Evolutionary conservation across 2,888 invertebrate species (phyloP).

Genomic region (Lithosia quadra): DNA sequence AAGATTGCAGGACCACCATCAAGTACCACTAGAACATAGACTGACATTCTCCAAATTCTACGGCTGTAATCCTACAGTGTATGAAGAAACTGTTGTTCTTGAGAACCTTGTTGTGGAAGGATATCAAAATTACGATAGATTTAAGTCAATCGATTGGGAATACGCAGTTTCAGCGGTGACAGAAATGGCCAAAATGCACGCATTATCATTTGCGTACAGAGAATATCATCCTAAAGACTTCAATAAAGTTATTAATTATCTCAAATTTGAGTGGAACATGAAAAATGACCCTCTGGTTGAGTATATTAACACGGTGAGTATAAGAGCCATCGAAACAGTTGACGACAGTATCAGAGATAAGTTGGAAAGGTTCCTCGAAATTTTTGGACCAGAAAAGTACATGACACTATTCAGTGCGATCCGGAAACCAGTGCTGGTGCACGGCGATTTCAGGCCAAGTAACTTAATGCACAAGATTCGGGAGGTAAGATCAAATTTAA

Average conservation of each 20-base stretch:
- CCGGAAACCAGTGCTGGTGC: slow-evolving; percentile 20
- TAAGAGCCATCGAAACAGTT: not conserved
- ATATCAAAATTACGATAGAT: slow-evolving; percentile 14
- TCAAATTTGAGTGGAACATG: not conserved
- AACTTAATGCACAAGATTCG: slow-evolving; percentile 52
- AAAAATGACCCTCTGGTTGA: not conserved
- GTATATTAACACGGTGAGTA: not conserved
- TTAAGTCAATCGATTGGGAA: slow-evolving; percentile 53
- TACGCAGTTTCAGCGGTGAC: slow-evolving; percentile 51
- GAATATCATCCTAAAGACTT: slow-evolving; percentile 51
- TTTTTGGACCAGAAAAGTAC: not conserved
- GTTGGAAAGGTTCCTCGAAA: not conserved
- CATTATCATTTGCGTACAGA: slow-evolving; percentile 59
- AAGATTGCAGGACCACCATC: slow-evolving; percentile 38
- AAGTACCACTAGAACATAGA: slow-evolving; percentile 30
- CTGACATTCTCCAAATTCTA: slow-evolving; percentile 38
- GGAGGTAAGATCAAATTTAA: slow-evolving; percentile 53
- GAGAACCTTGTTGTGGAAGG: not conserved
- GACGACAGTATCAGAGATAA: not conserved
- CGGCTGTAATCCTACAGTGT: slow-evolving; percentile 25
- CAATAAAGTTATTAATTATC: not conserved
- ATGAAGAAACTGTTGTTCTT: slow-evolving; percentile 33
- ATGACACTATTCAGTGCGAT: not conserved
- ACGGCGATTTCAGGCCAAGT: slow-evolving; percentile 50
- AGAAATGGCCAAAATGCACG: slow-evolving; percentile 66